These are phyloP conservation scores for Caenorhabditis zanzibari DNA, from an alignment of 2,888 invertebrate species.

Conservation along the genomic window DNA sequence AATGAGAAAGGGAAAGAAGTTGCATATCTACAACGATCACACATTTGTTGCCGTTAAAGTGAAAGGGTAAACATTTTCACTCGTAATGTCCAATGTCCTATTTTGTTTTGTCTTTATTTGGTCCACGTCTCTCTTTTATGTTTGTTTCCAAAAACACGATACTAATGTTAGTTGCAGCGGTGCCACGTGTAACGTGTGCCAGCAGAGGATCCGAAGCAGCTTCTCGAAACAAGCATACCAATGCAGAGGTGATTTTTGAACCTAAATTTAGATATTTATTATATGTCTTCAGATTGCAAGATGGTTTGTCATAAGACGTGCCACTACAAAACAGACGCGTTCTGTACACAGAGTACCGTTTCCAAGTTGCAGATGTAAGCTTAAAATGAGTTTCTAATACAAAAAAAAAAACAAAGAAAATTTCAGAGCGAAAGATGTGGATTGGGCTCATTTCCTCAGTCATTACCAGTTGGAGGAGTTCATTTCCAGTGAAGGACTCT, in stretches of 20 bases:
- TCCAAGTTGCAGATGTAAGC: constrained; percentile 77
- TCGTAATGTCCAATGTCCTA: not conserved
- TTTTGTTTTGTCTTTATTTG: constrained; percentile 4
- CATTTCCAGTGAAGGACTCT: constrained; percentile 79
- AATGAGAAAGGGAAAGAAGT: constrained; percentile 82
- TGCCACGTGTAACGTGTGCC: constrained; percentile 82
- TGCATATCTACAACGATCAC: constrained; percentile 83
- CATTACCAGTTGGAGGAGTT: constrained; percentile 80
- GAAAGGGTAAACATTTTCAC: constrained; percentile 75
- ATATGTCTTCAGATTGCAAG: constrained; percentile 79
- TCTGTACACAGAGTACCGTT: constrained; percentile 78
- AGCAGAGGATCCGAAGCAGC: constrained; percentile 78
- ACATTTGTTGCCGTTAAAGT: constrained; percentile 83
- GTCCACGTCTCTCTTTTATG: constrained; percentile 39
- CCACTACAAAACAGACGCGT: constrained; percentile 80
- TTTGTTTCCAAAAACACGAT: constrained; percentile 47
- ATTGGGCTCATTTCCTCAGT: constrained; percentile 81
- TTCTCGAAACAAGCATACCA: constrained; percentile 84
- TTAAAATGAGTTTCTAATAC: not conserved
- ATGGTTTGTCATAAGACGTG: constrained; percentile 83
- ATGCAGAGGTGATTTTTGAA: constrained; percentile 81
- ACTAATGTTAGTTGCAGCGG: constrained; percentile 77
- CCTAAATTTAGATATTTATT: not conserved
- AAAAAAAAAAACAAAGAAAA: not conserved
- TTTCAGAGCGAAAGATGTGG: constrained; percentile 79